phyloP scores from a whole-genome alignment of 2,797 vertebrate species.

The Lepilemur ruficaudatus region DNA sequence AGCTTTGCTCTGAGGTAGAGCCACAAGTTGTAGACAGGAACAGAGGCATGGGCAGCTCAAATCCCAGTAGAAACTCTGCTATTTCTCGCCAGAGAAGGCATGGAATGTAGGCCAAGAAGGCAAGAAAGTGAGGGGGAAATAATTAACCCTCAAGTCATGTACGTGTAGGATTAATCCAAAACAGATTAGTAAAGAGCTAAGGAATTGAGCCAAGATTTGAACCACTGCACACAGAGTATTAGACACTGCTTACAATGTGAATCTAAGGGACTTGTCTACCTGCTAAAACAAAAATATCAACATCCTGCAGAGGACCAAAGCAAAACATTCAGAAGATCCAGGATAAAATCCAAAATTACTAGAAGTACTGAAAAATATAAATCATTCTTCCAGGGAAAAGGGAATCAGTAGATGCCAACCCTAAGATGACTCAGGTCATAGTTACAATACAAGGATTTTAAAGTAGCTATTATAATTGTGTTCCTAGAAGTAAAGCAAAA shows the following conservation, averaged over 20 bases:
- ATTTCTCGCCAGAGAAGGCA: not conserved
- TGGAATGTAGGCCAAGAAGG: not conserved
- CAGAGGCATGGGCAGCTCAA: not conserved
- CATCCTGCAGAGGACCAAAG: not conserved
- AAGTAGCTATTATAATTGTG: not conserved
- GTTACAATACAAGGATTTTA: not conserved
- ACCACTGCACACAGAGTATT: not conserved
- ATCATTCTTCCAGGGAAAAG: not conserved
- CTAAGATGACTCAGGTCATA: not conserved
- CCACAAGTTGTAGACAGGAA: not conserved
- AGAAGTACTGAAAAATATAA: not conserved
- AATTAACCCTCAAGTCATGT: not conserved
- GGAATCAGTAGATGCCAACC: not conserved
- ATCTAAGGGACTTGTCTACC: not conserved
- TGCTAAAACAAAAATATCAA: not conserved
- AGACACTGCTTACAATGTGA: not conserved
- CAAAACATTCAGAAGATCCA: not conserved
- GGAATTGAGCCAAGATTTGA: not conserved
- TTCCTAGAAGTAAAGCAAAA: slow-evolving; percentile 7
- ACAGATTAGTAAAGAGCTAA: not conserved
- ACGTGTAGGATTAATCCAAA: not conserved
- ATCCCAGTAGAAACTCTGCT: not conserved
- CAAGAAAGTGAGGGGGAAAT: not conserved
- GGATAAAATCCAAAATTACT: slow-evolving; percentile 33
- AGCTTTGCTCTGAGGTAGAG: not conserved